These are phyloP conservation scores for Falco punctatus DNA, from an alignment of 2,113 vertebrate species.

Conservation along the genomic window DNA sequence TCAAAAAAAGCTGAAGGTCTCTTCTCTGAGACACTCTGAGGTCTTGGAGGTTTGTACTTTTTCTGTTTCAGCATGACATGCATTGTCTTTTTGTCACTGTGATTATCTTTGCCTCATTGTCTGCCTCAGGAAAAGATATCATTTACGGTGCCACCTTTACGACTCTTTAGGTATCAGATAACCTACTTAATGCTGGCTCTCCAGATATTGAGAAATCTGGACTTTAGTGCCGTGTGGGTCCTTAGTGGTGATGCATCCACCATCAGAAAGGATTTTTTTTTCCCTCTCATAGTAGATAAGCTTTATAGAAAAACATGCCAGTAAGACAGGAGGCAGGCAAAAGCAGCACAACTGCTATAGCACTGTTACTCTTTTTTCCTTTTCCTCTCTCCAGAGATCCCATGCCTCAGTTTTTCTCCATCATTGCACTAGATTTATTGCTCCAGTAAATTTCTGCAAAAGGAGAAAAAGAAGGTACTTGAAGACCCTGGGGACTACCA, in stretches of 20 bases:
- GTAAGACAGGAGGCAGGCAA: not conserved
- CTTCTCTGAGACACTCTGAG: constrained; percentile 42
- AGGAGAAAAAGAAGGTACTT: constrained; percentile 16
- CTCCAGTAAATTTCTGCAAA: constrained; percentile 71
- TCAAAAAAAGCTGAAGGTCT: constrained; percentile 54
- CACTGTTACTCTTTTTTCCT: constrained; percentile 5
- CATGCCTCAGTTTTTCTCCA: constrained; percentile 72
- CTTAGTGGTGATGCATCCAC: not conserved
- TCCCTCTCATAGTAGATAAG: not conserved
- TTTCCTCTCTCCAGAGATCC: constrained; percentile 53
- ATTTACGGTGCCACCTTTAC: constrained; percentile 55
- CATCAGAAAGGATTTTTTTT: not conserved
- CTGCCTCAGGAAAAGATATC: constrained; percentile 52
- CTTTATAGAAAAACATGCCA: not conserved
- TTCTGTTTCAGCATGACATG: constrained; percentile 62
- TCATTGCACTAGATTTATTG: constrained; percentile 72
- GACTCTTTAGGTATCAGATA: constrained; percentile 58
- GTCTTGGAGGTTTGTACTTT: constrained; percentile 45
- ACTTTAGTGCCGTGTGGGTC: constrained; percentile 11
- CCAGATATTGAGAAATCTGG: constrained; percentile 39
- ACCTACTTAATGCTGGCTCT: constrained; percentile 37
- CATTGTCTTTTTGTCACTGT: constrained; percentile 55
- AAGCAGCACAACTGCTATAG: not conserved
- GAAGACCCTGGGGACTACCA: constrained; percentile 11
- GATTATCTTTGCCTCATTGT: constrained; percentile 58